A percentile compares a stretch with the other conserved stretches of the same genome.
These are phyloP conservation scores for Acestrorhynchus altus DNA, from an alignment of 2,797 vertebrate species.

Conservation along the genomic window DNA sequence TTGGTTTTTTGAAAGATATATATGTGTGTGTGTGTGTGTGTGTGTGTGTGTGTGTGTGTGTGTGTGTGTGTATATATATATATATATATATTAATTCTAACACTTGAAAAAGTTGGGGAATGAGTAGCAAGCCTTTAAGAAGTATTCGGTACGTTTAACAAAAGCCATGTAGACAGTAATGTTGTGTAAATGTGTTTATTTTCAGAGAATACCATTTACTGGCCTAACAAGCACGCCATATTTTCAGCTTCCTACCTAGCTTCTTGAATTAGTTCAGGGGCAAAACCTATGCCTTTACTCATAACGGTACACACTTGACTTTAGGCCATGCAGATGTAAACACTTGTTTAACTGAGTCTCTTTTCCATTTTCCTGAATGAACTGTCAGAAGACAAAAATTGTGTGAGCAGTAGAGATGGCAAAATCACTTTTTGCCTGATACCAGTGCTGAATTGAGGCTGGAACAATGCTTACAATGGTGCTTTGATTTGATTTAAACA, in stretches of 20 bases:
- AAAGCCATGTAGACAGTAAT: slow-evolving; percentile 15
- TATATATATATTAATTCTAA: background rate
- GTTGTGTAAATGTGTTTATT: slow-evolving; percentile 20
- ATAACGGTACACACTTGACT: slow-evolving; percentile 35
- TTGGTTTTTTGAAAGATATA: background rate
- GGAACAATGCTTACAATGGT: too few species aligned
- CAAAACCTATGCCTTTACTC: slow-evolving; percentile 27
- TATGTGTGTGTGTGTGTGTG: too few species aligned
- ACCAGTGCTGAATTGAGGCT: too few species aligned
- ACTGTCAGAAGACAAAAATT: background rate
- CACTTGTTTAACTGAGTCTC: slow-evolving; percentile 17
- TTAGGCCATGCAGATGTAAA: slow-evolving; percentile 10
- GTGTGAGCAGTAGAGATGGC: background rate
- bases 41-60: too few species aligned
- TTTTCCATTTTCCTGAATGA: background rate
- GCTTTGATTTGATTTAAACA: too few species aligned
- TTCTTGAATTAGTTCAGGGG: slow-evolving; percentile 40
- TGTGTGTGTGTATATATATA: too few species aligned
- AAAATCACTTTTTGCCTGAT: background rate
- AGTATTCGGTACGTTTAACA: slow-evolving; percentile 1
- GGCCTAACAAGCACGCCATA: slow-evolving; percentile 27
- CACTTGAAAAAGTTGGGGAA: background rate
- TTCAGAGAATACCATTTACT: slow-evolving; percentile 21
- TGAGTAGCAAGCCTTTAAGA: slow-evolving; percentile 1
- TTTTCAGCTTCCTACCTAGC: slow-evolving; percentile 16